Evolutionary conservation across 2,888 invertebrate species (phyloP).

Genomic region (Chymomyza caudatula): DNA sequence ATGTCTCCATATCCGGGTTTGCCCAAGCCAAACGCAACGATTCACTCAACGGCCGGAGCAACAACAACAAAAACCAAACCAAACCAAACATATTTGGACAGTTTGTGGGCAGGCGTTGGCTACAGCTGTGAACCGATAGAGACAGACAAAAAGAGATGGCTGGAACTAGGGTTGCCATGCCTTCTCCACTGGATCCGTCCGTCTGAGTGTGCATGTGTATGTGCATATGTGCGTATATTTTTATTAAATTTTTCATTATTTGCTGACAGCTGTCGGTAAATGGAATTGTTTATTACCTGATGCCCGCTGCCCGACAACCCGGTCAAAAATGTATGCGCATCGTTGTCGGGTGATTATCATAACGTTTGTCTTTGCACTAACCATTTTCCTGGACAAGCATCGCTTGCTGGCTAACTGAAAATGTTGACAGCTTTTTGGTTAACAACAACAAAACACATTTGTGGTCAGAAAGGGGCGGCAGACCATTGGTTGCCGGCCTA

Average conservation of each 20-base stretch:
- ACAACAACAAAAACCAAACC: conserved; percentile 24
- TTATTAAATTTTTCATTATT: conserved; percentile 73
- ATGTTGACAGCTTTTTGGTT: conserved; percentile 56
- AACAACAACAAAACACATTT: conserved; percentile 58
- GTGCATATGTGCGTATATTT: conserved; percentile 38
- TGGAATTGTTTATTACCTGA: conserved; percentile 72
- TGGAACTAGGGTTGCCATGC: background rate
- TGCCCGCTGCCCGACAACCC: conserved; percentile 12
- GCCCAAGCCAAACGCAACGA: conserved; percentile 22
- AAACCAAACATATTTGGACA: conserved; percentile 71
- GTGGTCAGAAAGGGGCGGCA: conserved; percentile 22
- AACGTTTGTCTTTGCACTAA: conserved; percentile 38
- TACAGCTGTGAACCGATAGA: background rate
- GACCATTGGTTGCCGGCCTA: background rate
- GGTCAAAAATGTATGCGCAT: conserved; percentile 7
- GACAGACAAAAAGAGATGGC: background rate
- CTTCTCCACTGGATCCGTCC: background rate
- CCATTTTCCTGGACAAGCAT: background rate
- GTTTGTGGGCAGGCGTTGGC: conserved; percentile 55
- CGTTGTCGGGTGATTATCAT: conserved; percentile 63
- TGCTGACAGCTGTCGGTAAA: conserved; percentile 73
- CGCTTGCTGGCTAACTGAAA: conserved; percentile 38
- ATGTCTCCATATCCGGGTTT: background rate
- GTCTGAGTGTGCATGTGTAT: background rate
- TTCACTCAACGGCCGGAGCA: conserved; percentile 24